Evolutionary conservation across 35 echinoderm and acorn worm species (phyloP).

Genomic region (Apostichopus californicus): DNA sequence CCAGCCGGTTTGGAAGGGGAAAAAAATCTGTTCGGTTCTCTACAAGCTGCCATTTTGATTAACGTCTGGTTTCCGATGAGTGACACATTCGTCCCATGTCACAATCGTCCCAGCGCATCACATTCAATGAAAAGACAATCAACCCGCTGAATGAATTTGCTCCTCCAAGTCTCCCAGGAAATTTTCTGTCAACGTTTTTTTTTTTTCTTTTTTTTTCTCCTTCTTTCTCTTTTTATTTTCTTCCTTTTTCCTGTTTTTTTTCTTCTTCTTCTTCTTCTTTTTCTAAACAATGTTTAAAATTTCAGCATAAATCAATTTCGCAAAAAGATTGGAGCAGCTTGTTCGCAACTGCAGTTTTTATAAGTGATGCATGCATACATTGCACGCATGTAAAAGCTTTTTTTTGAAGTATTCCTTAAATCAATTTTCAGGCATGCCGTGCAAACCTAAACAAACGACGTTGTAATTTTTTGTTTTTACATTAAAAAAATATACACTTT

Average conservation of each 20-base stretch:
- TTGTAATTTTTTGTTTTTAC: neutral
- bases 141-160: conserved; percentile 45
- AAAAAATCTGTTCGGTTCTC: neutral
- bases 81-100: conserved; percentile 39
- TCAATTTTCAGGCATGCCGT: conserved; percentile 42
- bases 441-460: conserved; percentile 44
- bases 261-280: neutral
- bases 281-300: conserved; percentile 48
- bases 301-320: conserved; percentile 49
- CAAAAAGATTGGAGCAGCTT: neutral
- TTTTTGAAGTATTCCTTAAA: conserved; percentile 50
- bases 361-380: conserved; percentile 47
- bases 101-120: conserved; percentile 39
- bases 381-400: conserved; percentile 30
- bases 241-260: neutral
- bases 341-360: neutral
- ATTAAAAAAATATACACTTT: neutral
- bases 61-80: neutral
- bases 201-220: conserved; percentile 5
- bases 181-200: conserved; percentile 34
- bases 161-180: conserved; percentile 36
- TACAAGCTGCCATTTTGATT: neutral
- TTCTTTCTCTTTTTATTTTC: conserved; percentile 25
- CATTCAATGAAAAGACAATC: conserved; percentile 46
- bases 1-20: neutral